Conservation (phyloP, 2,888 invertebrate species). For the Sphaerolaimus hirsutus region DNA sequence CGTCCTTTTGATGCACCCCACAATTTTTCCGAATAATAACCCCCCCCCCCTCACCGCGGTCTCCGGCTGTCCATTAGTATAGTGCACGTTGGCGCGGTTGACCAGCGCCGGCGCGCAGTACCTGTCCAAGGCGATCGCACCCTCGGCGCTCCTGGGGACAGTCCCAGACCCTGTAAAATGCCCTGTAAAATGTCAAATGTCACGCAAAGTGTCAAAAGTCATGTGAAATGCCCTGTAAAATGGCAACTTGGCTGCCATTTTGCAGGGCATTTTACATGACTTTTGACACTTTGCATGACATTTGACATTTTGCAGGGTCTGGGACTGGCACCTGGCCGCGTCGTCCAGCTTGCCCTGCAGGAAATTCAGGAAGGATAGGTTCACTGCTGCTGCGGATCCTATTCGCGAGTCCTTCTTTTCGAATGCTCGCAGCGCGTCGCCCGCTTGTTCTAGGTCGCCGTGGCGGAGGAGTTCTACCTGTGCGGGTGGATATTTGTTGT, state of each 20-base stretch:
- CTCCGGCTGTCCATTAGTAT: conserved; percentile 42
- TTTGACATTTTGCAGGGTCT: too few relatives aligned
- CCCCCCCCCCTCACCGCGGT: too few relatives aligned
- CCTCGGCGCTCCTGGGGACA: too few relatives aligned
- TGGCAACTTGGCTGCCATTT: too few relatives aligned
- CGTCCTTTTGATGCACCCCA: too few relatives aligned
- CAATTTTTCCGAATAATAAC: too few relatives aligned
- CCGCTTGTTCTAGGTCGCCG: conserved; percentile 47
- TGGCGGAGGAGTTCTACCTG: conserved; percentile 55
- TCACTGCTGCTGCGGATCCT: conserved; percentile 56
- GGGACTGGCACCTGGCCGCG: conserved; percentile 52
- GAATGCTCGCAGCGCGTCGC: conserved; percentile 57
- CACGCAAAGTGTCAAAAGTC: too few relatives aligned
- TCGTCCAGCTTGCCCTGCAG: conserved; percentile 46
- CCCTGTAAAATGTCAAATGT: too few relatives aligned
- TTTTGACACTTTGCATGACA: too few relatives aligned
- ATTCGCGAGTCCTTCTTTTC: conserved; percentile 52
- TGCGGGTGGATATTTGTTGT: conserved; percentile 5
- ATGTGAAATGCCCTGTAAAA: too few relatives aligned
- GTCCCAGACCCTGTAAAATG: too few relatives aligned
- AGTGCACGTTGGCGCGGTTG: conserved; percentile 58
- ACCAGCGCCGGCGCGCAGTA: conserved; percentile 56
- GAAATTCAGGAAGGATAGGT: conserved; percentile 57
- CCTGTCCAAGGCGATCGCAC: conserved; percentile 46
- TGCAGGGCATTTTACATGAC: too few relatives aligned